Conservation (phyloP, 2,797 vertebrate species). For the Myripristis jacobus region DNA sequence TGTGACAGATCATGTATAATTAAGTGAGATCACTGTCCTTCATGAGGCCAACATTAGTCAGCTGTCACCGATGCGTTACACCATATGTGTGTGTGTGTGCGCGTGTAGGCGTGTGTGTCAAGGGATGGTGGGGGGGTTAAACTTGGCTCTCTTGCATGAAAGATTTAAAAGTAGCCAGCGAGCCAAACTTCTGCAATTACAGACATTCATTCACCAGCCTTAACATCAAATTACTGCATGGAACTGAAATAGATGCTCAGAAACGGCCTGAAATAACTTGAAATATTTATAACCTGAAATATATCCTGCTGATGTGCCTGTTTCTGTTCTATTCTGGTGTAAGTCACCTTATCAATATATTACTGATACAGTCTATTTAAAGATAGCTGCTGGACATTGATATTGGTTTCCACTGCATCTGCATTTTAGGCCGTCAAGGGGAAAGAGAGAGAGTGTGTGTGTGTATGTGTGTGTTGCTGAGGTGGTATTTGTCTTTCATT, state of each 20-base stretch:
- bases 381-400: slow-evolving; percentile 11
- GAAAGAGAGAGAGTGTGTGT: background rate
- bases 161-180: slow-evolving; percentile 55
- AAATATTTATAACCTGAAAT: slow-evolving; percentile 31
- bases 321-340: slow-evolving; percentile 36
- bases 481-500: background rate
- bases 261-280: slow-evolving; percentile 1
- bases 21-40: slow-evolving; percentile 80
- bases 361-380: slow-evolving; percentile 42
- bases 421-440: slow-evolving; percentile 27
- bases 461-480: background rate
- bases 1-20: slow-evolving; percentile 82
- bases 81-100: slow-evolving; percentile 19
- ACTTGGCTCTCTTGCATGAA: slow-evolving; percentile 47
- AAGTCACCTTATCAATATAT: slow-evolving; percentile 48
- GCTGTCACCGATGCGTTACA: slow-evolving; percentile 65
- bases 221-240: slow-evolving; percentile 9
- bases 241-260: background rate
- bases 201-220: slow-evolving; percentile 40
- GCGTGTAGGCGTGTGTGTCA: slow-evolving; percentile 28
- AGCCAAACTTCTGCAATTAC: slow-evolving; percentile 61
- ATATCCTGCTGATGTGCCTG: slow-evolving; percentile 29
- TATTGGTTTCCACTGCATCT: slow-evolving; percentile 39
- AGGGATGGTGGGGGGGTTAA: no score
- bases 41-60: slow-evolving; percentile 75